phyloP scores from a whole-genome alignment of 2,113 vertebrate species.

The Rhabdomys dilectus region DNA sequence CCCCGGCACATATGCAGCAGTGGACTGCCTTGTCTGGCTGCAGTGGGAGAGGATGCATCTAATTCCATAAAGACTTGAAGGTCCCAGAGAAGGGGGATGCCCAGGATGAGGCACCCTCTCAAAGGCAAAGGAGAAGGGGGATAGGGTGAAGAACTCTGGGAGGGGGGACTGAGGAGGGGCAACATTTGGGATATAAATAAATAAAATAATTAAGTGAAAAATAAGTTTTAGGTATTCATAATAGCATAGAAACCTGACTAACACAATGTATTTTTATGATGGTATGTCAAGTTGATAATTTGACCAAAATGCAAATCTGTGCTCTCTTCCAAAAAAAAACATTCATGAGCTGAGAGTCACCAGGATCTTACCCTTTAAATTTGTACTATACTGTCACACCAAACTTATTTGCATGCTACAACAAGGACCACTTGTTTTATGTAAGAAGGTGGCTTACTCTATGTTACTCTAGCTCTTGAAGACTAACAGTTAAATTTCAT shows the following conservation, averaged over 20 bases:
- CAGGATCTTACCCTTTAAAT: conserved; percentile 61
- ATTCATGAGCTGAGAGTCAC: conserved; percentile 34
- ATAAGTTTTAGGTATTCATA: too few species aligned
- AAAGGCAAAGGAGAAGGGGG: too few species aligned
- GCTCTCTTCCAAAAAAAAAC: background rate
- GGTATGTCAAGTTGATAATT: background rate
- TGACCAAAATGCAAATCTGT: background rate
- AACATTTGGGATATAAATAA: too few species aligned
- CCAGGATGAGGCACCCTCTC: too few species aligned
- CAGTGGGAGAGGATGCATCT: too few species aligned
- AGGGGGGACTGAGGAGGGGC: too few species aligned
- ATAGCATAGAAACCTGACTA: background rate
- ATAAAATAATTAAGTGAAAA: too few species aligned
- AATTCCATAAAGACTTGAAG: too few species aligned
- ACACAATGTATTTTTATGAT: background rate
- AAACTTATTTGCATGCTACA: conserved; percentile 77
- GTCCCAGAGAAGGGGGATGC: too few species aligned
- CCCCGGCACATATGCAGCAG: too few species aligned
- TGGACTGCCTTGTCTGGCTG: too few species aligned
- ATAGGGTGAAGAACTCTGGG: too few species aligned
- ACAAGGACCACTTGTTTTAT: conserved; percentile 79
- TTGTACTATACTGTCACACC: conserved; percentile 60
- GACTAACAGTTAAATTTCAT: conserved; percentile 70
- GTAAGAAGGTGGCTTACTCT: conserved; percentile 62
- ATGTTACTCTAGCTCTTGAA: conserved; percentile 70